Base-by-base conservation (phyloP, 1,140 invertebrate genomes). In the Araneus ventricosus region DNA sequence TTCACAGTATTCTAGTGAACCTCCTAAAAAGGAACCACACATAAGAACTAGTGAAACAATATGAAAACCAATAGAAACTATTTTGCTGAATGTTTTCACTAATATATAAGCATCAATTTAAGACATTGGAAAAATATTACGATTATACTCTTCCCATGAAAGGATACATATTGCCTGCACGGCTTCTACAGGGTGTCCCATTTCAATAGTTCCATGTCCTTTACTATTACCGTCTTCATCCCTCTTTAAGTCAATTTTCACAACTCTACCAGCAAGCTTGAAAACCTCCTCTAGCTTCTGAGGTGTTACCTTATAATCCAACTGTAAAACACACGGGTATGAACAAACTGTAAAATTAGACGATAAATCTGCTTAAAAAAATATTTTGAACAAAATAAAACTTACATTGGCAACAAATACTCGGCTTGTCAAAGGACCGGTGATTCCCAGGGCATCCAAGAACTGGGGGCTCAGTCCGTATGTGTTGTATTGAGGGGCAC, bases 331-430 rank as follows among this genome's bases (percentile, higher is more conserved):
- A 39, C 14, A 67, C 41, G 24, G 8, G n/a, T n/a, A n/a, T n/a
- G n/a, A n/a, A n/a, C n/a, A n/a, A n/a, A n/a, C n/a, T n/a, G n/a
- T n/a, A n/a, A n/a, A n/a, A n/a, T n/a, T n/a, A n/a, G n/a, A n/a
- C n/a, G n/a, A n/a, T n/a, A n/a, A n/a, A n/a, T n/a, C n/a, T n/a
- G n/a, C n/a, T n/a, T n/a, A n/a, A n/a, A n/a, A n/a, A n/a, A n/a
- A n/a, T n/a, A n/a, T n/a, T n/a, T n/a, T n/a, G n/a, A n/a, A n/a
- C n/a, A n/a, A 6, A 57, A 59, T 79, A 57, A 52, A 41, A 41
- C 97, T 98, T 97, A 99, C 98, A 97, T 99, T 99, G 94, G 99
- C 99, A 93, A 99, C 98, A 97, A 99, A 99, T 63, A 99, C 97
- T 96, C 98, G 97, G 95, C 98, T 98, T 93, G 98, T 97, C 94